Base-by-base conservation (phyloP, 1,140 invertebrate genomes). In the Anthonomus grandis region DNA sequence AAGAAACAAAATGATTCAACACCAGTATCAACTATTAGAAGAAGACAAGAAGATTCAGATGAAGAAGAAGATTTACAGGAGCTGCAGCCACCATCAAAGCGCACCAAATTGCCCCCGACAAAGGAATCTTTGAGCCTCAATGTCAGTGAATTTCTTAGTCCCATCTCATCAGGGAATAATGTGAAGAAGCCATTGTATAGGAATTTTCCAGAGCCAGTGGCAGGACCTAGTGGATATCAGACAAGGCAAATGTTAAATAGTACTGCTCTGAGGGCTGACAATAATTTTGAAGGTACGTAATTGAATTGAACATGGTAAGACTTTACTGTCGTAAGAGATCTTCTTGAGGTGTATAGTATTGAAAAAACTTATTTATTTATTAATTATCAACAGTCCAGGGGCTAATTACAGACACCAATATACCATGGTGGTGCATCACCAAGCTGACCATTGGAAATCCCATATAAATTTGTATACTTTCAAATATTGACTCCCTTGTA, bases 11-110 rank as follows among this genome's bases (percentile, higher is more conserved):
- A 65, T 41, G 52, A 60, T 6, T 72, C 73, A 63, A 74, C 71
- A 6, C 67, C 72, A 18, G 24, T 27, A 23, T 50, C 47, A 17
- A 49, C 67, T 9, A 46, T 60, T 27, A 53, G 64, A 23, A 69
- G 70, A 19, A 74, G 77, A 23, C 71, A 74, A 37, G 77, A 79
- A 27, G 77, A 67, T 18, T 48, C 74, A 67, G 75, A 76, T 38
- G 70, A 70, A 23, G 62, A 71, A 23, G 74, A 75, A 6, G 74
- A 66, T 23, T 62, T 66, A n/a, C 63, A 65, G 4, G 37, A 54
- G 23, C 54, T 69, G n/a, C 74, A 74, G 61, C 77, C 77, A 19
- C 77, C 77, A 23, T 45, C 66, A 8, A 80, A 80, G 59, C 67
- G 74, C 17, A 72, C 69, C 57, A 71, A 74, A 63, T 48, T 57